These are phyloP conservation scores for Valencia hispanica DNA, from an alignment of 2,797 vertebrate species.

Conservation along the genomic window DNA sequence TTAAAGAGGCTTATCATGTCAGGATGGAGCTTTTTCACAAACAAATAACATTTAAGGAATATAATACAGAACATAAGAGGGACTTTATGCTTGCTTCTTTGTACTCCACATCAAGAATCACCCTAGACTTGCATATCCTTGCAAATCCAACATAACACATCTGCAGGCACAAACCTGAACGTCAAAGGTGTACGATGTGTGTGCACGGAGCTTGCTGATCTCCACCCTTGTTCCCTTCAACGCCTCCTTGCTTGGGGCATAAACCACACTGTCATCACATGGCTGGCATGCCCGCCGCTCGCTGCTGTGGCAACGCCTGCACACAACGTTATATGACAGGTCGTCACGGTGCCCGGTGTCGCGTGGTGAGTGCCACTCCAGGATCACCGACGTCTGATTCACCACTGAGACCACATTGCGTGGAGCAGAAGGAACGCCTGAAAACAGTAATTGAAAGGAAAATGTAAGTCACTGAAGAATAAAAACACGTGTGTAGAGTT, in stretches of 20 bases:
- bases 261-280: constrained; percentile 91
- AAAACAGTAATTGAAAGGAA: neutral
- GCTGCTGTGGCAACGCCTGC: constrained; percentile 87
- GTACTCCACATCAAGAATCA: neutral
- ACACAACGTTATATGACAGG: constrained; percentile 90
- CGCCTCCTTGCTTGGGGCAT: constrained; percentile 85
- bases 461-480: neutral
- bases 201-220: constrained; percentile 92
- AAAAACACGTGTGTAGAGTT: neutral
- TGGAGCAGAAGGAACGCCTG: constrained; percentile 91
- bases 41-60: neutral
- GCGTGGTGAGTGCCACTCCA: constrained; percentile 91
- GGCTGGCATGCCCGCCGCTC: constrained; percentile 88
- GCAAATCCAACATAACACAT: neutral
- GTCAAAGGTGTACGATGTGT: constrained; percentile 91
- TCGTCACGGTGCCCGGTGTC: constrained; percentile 89
- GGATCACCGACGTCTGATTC: constrained; percentile 91
- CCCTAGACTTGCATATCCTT: neutral
- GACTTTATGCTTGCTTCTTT: neutral
- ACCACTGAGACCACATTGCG: constrained; percentile 93
- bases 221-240: constrained; percentile 86
- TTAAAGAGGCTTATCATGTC: neutral
- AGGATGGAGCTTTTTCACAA: neutral
- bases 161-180: constrained; percentile 69
- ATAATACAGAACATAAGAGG: neutral